These are phyloP conservation scores for Pseudomugil gertrudae DNA, from an alignment of 2,797 vertebrate species.

Conservation along the genomic window DNA sequence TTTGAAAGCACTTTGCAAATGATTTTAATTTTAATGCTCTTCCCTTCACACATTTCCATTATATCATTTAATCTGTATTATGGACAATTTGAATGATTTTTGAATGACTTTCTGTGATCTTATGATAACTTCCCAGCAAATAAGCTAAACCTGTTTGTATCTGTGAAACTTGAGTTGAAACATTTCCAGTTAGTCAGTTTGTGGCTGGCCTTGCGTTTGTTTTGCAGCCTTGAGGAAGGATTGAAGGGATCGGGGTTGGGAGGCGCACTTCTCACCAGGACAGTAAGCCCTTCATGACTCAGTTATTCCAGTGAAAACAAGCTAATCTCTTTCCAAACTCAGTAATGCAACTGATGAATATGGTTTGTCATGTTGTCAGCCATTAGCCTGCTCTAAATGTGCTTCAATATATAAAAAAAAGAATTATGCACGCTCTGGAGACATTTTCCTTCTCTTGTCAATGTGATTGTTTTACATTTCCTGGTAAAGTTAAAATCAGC, in stretches of 20 bases:
- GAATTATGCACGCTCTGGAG: neutral
- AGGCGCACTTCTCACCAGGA: slow-evolving; percentile 13
- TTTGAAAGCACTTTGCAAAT: neutral
- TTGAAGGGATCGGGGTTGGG: neutral
- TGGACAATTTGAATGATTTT: slow-evolving; percentile 47
- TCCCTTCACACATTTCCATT: slow-evolving; percentile 21
- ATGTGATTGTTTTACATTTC: slow-evolving; percentile 31
- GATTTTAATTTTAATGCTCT: slow-evolving; percentile 31
- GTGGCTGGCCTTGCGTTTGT: slow-evolving; percentile 19
- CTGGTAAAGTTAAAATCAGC: slow-evolving; percentile 34
- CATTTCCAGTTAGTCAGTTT: slow-evolving; percentile 27
- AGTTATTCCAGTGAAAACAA: slow-evolving; percentile 41
- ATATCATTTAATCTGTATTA: slow-evolving; percentile 15
- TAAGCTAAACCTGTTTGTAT: slow-evolving; percentile 26
- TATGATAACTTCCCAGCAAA: slow-evolving; percentile 20
- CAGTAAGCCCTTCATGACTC: slow-evolving; percentile 42
- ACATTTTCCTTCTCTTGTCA: slow-evolving; percentile 20
- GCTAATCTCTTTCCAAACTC: slow-evolving; percentile 27
- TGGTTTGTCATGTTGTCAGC: neutral
- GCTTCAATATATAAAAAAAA: neutral
- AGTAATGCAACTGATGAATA: slow-evolving; percentile 5
- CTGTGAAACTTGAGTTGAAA: slow-evolving; percentile 26
- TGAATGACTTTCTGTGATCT: slow-evolving; percentile 40
- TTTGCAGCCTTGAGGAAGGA: slow-evolving; percentile 31
- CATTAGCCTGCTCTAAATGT: neutral